A percentile compares a stretch with the other conserved stretches of the same genome.
Evolutionary conservation across 1,140 invertebrate genomes (phyloP).

Genomic region (Macrocentrus cingulum): DNA sequence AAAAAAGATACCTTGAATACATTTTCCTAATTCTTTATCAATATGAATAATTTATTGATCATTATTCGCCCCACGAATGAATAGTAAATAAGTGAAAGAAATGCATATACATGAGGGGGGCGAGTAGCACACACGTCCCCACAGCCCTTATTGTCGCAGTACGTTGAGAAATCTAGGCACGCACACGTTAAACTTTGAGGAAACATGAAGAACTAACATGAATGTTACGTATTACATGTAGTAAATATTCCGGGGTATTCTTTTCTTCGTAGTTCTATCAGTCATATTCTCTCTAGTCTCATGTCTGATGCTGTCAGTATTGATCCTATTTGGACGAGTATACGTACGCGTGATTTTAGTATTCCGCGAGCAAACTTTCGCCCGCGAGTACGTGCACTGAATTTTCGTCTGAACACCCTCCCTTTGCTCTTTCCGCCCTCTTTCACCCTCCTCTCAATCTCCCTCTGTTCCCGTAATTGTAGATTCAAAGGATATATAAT

Average conservation of each 20-base stretch:
- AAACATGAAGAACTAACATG: too few species aligned
- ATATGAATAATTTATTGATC: too few species aligned
- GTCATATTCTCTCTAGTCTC: background rate
- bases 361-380: constrained; percentile 54
- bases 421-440: background rate
- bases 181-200: too few species aligned
- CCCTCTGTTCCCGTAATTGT: constrained; percentile 51
- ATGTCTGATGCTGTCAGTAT: constrained; percentile 35
- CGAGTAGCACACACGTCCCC: too few species aligned
- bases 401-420: constrained; percentile 33
- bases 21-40: too few species aligned
- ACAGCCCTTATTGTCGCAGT: too few species aligned
- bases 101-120: too few species aligned
- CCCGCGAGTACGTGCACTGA: constrained; percentile 50
- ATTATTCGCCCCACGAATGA: too few species aligned
- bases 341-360: constrained; percentile 54
- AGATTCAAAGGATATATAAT: constrained; percentile 60
- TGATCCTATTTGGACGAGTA: constrained; percentile 48
- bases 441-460: background rate
- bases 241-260: constrained; percentile 26
- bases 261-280: constrained; percentile 24
- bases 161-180: too few species aligned
- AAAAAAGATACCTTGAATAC: background rate
- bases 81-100: too few species aligned
- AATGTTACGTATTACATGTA: too few species aligned